A percentile compares a stretch with the other conserved stretches of the same genome.
Conservation (phyloP, 2,888 invertebrate genomes). For the Clitarchus hookeri region DNA sequence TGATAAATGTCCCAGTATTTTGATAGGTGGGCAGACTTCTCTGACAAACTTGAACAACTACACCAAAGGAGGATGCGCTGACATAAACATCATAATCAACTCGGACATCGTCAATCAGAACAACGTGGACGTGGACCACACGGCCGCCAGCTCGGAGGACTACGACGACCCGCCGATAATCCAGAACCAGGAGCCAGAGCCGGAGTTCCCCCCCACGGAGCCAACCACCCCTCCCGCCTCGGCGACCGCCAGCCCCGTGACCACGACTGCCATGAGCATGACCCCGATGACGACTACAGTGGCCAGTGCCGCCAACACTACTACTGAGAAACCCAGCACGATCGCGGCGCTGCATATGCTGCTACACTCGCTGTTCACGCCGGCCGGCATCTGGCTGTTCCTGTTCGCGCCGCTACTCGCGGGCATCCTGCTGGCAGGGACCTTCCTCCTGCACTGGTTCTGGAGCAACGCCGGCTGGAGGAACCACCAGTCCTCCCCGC, state of each 20-base stretch:
- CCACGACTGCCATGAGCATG: background rate
- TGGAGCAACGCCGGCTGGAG: constrained; percentile 8
- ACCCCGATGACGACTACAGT: background rate
- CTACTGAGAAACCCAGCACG: background rate
- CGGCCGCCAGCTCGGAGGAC: background rate
- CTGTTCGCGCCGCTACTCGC: constrained; percentile 17
- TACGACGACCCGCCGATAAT: constrained; percentile 2
- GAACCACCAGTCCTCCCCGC: background rate
- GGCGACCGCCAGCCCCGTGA: background rate
- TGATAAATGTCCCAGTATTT: constrained; percentile 29
- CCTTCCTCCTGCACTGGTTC: constrained; percentile 12
- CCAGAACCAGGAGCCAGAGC: constrained; percentile 18
- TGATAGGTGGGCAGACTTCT: constrained; percentile 16
- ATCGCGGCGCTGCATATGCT: background rate
- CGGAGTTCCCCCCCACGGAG: background rate
- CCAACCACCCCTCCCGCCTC: background rate
- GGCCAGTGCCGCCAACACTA: background rate
- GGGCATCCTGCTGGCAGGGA: background rate
- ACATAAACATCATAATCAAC: constrained; percentile 71
- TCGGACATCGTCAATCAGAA: constrained; percentile 69
- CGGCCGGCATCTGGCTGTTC: constrained; percentile 20
- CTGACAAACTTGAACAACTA: constrained; percentile 26
- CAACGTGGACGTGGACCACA: constrained; percentile 57
- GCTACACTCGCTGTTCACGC: constrained; percentile 11
- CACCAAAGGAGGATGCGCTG: constrained; percentile 68